Evolutionary conservation across 2,888 invertebrate genomes (phyloP), one percentile per base, ranked within the genome.

Genomic region (Oligia fasciuncula): DNA sequence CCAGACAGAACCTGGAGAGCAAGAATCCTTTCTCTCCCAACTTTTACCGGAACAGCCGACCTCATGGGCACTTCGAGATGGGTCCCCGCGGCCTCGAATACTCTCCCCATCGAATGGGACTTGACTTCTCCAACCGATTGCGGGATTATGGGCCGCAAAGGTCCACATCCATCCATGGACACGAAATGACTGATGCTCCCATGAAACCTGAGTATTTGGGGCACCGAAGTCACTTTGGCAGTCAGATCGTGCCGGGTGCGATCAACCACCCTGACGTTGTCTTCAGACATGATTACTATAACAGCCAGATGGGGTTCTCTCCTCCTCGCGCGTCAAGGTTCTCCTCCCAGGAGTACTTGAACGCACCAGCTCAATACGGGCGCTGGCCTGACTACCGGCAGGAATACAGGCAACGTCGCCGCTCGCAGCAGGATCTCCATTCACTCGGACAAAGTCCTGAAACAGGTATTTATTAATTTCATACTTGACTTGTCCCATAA

Each of bases 21-120:
- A 96, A 96, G 90, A 96, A 96, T 63, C 96, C 96, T 0, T 96
- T 96, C 81, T 95, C 97, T 1, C 95, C 96, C 0, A 94, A 96
- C 69, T 95, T 94, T 60, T 95, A 95, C 78, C 93, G 95, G 54
- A 92, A 90, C 81, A 94, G 94, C 78, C 88, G 96, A 29, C 92
- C 94, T 2, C 96, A 96, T 72, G 96, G 96, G 0, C 97, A 97
- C 86, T 97, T 97, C 79, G 97, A 97, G 89, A 97, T 97, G 96
- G 97, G 97, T 6, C 96, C 97, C 0, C 93, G 97, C 0, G 97
- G 97, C 0, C 79, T 97, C 57, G 97, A 97, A 88, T 97, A 96
- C 85, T 97, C 97, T 0, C 97, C 97, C 0, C 97, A 97, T 65
- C 92, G 97, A 13, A 94, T 95, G 94, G 95, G 94, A 5, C 86